Base-by-base conservation (phyloP, 2,888 invertebrate species). In the Lasioglossum malachurum region DNA sequence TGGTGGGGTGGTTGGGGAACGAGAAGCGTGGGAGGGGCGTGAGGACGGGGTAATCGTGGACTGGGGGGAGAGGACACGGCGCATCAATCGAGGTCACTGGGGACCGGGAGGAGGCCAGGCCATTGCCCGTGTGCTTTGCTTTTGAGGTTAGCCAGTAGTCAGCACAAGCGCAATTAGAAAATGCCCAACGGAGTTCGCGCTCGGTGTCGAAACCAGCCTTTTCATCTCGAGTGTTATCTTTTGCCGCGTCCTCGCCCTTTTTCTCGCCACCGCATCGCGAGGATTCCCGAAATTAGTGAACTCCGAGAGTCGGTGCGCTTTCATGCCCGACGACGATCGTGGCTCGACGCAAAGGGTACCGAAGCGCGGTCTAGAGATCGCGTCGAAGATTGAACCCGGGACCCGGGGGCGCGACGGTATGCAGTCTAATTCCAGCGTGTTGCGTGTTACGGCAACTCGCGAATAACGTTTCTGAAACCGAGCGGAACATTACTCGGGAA, bases 51-150 rank as follows among this genome's bases (percentile, higher is more conserved):
- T 83, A 84, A 88, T 85, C 80, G 87, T 82, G 84, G 89, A 88
- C 88, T 78, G 91, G 89, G 88, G 91, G 89, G 88, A 89, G 87
- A 88, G 88, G 90, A 90, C 90, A 94, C 90, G 78, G 91, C 80
- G 91, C 94, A 92, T 91, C 91, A 94, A 95, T 95, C 95, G 95
- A 95, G 95, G 95, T 95, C 95, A 95, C 91, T 92, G 92, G 93
- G 92, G 92, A 94, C 94, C 92, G 91, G 93, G 92, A 94, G 91
- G 95, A 94, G 95, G 94, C 94, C 95, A 95, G 95, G 95, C 94
- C 95, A 94, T 95, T 95, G 95, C 95, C 95, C 95, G 95, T 92
- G 91, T 92, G 93, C 93, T 91, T 92, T 89, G 91, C 93, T 94
- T 93, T 94, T 93, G 93, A 93, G 93, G 92, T 94, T 94, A 92